A percentile compares a stretch with the other conserved stretches of the same genome.
Evolutionary conservation across 1,140 invertebrate genomes (phyloP).

Genomic region (Procambarus clarkii): DNA sequence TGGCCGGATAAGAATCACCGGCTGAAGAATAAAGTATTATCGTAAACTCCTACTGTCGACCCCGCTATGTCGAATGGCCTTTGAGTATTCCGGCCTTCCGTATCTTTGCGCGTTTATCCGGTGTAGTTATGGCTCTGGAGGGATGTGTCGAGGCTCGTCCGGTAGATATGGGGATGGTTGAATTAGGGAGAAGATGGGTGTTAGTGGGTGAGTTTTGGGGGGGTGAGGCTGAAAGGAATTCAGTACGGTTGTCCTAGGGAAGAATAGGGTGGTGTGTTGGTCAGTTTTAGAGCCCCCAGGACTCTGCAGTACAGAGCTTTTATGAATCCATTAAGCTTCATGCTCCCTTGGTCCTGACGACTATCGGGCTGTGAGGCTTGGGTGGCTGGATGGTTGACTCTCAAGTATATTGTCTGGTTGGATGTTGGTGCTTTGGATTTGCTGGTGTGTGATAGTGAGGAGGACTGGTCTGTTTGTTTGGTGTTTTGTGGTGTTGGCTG

Average conservation of each 20-base stretch:
- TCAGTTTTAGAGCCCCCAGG: slow-evolving; percentile 20
- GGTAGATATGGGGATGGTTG: background rate
- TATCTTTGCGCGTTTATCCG: background rate
- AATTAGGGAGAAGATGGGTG: too few relatives aligned
- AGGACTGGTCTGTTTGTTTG: too few relatives aligned
- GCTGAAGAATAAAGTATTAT: slow-evolving; percentile 42
- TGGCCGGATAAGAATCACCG: background rate
- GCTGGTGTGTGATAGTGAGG: too few relatives aligned
- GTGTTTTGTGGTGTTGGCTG: too few relatives aligned
- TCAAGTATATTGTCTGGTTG: too few relatives aligned
- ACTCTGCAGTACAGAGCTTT: slow-evolving; percentile 2
- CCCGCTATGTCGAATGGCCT: slow-evolving; percentile 12
- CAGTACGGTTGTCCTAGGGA: background rate
- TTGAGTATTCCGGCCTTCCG: background rate
- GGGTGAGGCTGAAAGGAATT: background rate
- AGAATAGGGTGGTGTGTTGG: background rate
- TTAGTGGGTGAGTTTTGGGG: background rate
- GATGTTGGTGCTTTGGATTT: too few relatives aligned
- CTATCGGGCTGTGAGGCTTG: too few relatives aligned
- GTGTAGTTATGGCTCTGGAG: background rate
- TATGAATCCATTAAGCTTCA: slow-evolving; percentile 24
- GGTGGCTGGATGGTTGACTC: background rate
- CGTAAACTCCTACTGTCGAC: slow-evolving; percentile 1
- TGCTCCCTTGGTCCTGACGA: slow-evolving; percentile 8
- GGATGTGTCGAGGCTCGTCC: background rate